phyloP scores from a whole-genome alignment of 2,888 invertebrate species.

The Drosophila colorata region DNA sequence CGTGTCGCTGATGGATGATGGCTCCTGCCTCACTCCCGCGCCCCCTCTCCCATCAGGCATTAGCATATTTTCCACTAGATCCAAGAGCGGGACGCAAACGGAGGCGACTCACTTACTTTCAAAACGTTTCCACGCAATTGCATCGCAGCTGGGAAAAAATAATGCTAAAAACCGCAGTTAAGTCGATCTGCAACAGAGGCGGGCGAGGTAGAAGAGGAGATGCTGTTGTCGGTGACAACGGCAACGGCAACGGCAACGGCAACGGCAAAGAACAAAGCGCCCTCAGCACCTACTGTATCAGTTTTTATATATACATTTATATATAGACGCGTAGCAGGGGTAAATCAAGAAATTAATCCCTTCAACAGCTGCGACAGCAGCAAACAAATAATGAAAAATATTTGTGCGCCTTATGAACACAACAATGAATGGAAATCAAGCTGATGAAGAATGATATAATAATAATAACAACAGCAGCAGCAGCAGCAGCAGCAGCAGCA shows the following conservation, averaged over 20 bases:
- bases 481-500: slow-evolving; percentile 22
- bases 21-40: slow-evolving; percentile 10
- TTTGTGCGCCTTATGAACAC: slow-evolving; percentile 73
- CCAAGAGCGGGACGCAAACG: slow-evolving; percentile 2
- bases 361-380: slow-evolving; percentile 77
- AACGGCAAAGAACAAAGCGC: slow-evolving; percentile 63
- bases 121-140: slow-evolving; percentile 80
- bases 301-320: slow-evolving; percentile 9
- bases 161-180: slow-evolving; percentile 44
- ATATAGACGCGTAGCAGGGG: slow-evolving; percentile 51
- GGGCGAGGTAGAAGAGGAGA: neutral
- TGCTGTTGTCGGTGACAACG: slow-evolving; percentile 50
- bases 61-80: slow-evolving; percentile 63
- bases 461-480: slow-evolving; percentile 60
- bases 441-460: slow-evolving; percentile 81
- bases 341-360: slow-evolving; percentile 83
- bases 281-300: slow-evolving; percentile 31
- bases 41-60: slow-evolving; percentile 38
- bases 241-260: slow-evolving; percentile 13
- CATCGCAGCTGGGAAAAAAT: slow-evolving; percentile 45
- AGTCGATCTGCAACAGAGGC: slow-evolving; percentile 24
- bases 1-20: slow-evolving; percentile 59
- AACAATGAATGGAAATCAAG: slow-evolving; percentile 81
- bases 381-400: slow-evolving; percentile 81
- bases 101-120: slow-evolving; percentile 48